Evolutionary conservation across 1,140 invertebrate species (phyloP).

Genomic region (Euwallacea fornicatus): DNA sequence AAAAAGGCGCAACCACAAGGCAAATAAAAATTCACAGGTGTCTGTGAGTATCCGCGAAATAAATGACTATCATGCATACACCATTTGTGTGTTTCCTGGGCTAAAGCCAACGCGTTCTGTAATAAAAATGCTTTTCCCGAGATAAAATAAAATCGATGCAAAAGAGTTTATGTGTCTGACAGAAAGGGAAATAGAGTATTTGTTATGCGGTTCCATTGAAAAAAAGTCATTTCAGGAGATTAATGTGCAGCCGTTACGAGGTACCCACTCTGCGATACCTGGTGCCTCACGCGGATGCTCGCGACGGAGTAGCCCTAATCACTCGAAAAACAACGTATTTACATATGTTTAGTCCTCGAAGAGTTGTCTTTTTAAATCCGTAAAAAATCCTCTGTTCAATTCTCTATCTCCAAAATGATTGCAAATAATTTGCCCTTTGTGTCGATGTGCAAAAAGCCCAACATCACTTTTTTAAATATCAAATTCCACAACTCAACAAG

Average conservation of each 20-base stretch:
- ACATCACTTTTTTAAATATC: too few relatives aligned
- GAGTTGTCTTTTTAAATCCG: not conserved
- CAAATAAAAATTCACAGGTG: constrained; percentile 15
- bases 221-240: not conserved
- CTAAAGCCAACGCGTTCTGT: constrained; percentile 13
- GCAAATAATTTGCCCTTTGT: too few relatives aligned
- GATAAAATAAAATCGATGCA: constrained; percentile 28
- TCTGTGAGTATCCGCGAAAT: constrained; percentile 14
- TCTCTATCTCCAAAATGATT: not conserved
- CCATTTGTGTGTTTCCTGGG: constrained; percentile 23
- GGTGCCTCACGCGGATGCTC: not conserved
- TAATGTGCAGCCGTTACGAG: not conserved
- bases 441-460: too few relatives aligned
- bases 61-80: constrained; percentile 30
- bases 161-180: constrained; percentile 27
- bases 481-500: not conserved
- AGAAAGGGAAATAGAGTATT: constrained; percentile 24
- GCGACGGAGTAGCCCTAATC: not conserved
- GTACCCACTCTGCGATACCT: not conserved
- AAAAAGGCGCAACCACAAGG: not conserved
- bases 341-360: not conserved
- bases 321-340: not conserved
- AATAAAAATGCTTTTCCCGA: constrained; percentile 26
- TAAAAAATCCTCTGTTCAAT: not conserved
- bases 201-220: not conserved